Conservation (phyloP, 2,888 invertebrate species). For the Drosophila anomelani region DNA sequence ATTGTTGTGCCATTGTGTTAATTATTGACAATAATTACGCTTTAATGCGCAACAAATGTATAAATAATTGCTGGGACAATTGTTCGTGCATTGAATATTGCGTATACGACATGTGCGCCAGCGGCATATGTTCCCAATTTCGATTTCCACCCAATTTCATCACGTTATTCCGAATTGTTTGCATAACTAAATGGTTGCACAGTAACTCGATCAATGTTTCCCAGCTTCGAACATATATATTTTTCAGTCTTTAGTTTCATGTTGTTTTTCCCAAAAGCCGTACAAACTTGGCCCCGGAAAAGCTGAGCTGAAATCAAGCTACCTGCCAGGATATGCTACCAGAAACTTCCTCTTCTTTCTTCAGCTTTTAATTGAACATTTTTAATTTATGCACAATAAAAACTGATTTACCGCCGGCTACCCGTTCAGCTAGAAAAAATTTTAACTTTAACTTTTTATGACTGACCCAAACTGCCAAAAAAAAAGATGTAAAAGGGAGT, state of each 20-base stretch:
- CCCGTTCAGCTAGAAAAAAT: conserved; percentile 47
- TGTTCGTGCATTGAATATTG: conserved; percentile 20
- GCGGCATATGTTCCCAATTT: conserved; percentile 19
- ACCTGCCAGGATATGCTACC: background rate
- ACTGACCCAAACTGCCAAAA: conserved; percentile 54
- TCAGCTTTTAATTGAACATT: conserved; percentile 70
- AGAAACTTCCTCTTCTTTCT: background rate
- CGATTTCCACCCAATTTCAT: conserved; percentile 16
- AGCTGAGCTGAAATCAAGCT: conserved; percentile 7
- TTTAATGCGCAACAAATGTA: conserved; percentile 43
- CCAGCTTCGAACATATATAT: background rate
- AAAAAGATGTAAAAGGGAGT: background rate
- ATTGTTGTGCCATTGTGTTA: conserved; percentile 37
- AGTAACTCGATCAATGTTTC: conserved; percentile 8
- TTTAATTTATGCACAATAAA: conserved; percentile 79
- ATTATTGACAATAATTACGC: conserved; percentile 53
- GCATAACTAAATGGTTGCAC: conserved; percentile 23
- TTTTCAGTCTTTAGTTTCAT: conserved; percentile 12
- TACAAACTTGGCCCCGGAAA: background rate
- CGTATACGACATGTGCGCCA: conserved; percentile 16
- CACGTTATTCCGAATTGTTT: conserved; percentile 5
- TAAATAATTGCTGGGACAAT: conserved; percentile 38
- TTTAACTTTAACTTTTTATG: conserved; percentile 72
- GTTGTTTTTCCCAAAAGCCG: conserved; percentile 25
- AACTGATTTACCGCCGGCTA: conserved; percentile 64